Base-by-base conservation (phyloP, 2,888 invertebrate genomes). In the Eristalis tenax region DNA sequence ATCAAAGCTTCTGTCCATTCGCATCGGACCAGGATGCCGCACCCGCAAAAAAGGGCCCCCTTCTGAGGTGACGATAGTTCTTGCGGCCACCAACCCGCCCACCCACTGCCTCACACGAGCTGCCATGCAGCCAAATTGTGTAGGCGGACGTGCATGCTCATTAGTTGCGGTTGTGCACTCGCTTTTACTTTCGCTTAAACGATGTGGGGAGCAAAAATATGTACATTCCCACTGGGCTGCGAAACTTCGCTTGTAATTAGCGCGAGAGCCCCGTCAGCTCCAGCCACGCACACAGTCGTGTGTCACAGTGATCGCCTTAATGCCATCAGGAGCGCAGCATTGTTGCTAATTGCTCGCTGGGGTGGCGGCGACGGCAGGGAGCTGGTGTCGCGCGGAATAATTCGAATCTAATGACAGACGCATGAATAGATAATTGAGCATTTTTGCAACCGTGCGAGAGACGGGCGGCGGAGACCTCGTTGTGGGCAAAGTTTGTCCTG, bases 51-150 rank as follows among this genome's bases (percentile, higher is more conserved):
- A 65, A 15, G 32, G 0, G 26, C 26, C 26, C 18, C 68, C 57
- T 38, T 71, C 65, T 75, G 43, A 83, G 66, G 66, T 83, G 82
- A 79, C 79, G 75, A 79, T 75, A 79, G 83, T 75, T 71, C 78
- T 75, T 50, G 50, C 43, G 38, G 50, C n/a, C 43, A 43, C n/a
- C 43, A 15, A 2, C n/a, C 4, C 1, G 40, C 43, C 15, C 43
- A 8, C 35, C 11, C 11, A 8, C 35, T 11, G 1, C 4, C 1
- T 15, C 40, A 15, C 40, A 40, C 40, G 40, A 40, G 15, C 40
- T 40, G 2, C 11, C 26, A 18, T 18, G 23, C 35, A 22, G 15
- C 56, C 32, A 64, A 80, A 81, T 71, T 23, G 57, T 32, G 63
- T 71, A 43, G 75, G 81, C 40, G 76, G 75, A 35, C 43, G 43